Evolutionary conservation across 2,113 vertebrate species (phyloP), one percentile per base, ranked within the genome.

Genomic region (Mastomys natalensis): DNA sequence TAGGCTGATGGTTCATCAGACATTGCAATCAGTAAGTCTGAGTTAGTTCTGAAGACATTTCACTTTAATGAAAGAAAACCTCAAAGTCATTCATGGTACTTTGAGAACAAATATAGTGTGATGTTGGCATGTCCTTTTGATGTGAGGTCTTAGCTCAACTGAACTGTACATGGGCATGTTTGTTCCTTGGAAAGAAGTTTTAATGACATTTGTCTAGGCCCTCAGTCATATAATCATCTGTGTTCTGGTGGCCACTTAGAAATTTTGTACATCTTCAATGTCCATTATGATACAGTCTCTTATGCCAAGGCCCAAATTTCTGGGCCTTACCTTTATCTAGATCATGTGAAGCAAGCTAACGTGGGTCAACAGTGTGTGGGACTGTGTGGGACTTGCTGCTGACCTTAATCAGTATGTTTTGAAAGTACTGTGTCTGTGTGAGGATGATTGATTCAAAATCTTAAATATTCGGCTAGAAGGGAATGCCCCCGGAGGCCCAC

Each of bases 401-500:
- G 2, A 29, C 72, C 24, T 94, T 77, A 21, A 29, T n/a, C 10
- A 51, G 62, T 51, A 4, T 80, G 64, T 45, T 96, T 48, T 70
- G 37, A 93, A 84, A 76, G 68, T 29, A 43, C 34, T 78, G 2
- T 40, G 43, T 77, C 87, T 84, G 7, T 68, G 68, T n/a, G 34
- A 51, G 45, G 48, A 76, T 26, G n/a, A 53, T 37, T 90, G 58
- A 84, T 80, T 72, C 9, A 48, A 60, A 89, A 89, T 40, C 43
- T 70, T 86, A 78, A 82, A 77, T 55, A 72, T 64, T n/a, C 48
- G 53, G 37, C 51, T 68, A 21, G 31, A 91, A 93, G 87, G 94
- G 80, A 87, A 93, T 55, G 48, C 26, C 90, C 82, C 93, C 66
- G 60, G 87, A 88, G 86, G 81, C 78, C 87, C 55, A n/a, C 78